A percentile compares a stretch with the other conserved stretches of the same genome.
These are phyloP conservation scores for Neopelma chrysocephalum DNA, from an alignment of 2,797 vertebrate genomes.

Conservation along the genomic window DNA sequence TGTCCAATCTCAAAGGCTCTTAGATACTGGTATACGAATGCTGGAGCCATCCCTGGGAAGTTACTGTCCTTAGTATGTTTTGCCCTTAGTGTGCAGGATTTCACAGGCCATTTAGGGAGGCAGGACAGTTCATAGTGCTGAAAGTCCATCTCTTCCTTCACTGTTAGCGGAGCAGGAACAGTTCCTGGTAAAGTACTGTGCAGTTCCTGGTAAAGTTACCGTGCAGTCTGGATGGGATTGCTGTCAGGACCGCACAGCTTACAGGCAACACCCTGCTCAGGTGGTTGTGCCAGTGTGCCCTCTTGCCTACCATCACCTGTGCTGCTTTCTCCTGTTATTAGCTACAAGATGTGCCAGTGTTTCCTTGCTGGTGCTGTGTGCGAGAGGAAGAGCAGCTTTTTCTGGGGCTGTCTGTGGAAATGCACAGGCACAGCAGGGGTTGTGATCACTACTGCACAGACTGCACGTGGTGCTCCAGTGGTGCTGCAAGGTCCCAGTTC, in stretches of 20 bases:
- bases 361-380: rapidly evolving
- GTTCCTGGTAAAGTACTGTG: background rate
- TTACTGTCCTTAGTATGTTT: background rate
- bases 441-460: background rate
- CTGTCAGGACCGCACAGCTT: background rate
- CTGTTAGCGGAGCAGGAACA: background rate
- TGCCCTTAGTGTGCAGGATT: background rate
- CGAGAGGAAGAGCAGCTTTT: background rate
- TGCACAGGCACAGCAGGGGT: too few relatives aligned
- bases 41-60: background rate
- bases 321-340: background rate
- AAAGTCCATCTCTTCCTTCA: background rate
- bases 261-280: background rate
- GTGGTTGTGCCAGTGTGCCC: background rate
- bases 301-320: background rate
- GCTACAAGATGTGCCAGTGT: background rate
- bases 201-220: background rate
- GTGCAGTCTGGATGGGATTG: background rate
- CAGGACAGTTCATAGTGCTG: background rate
- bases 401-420: background rate
- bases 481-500: background rate
- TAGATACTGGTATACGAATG: rapidly evolving
- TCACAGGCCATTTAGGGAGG: background rate
- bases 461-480: rapidly evolving
- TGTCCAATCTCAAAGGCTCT: background rate